Evolutionary conservation across 2,797 vertebrate genomes (phyloP).

Genomic region (Mallotus villosus): DNA sequence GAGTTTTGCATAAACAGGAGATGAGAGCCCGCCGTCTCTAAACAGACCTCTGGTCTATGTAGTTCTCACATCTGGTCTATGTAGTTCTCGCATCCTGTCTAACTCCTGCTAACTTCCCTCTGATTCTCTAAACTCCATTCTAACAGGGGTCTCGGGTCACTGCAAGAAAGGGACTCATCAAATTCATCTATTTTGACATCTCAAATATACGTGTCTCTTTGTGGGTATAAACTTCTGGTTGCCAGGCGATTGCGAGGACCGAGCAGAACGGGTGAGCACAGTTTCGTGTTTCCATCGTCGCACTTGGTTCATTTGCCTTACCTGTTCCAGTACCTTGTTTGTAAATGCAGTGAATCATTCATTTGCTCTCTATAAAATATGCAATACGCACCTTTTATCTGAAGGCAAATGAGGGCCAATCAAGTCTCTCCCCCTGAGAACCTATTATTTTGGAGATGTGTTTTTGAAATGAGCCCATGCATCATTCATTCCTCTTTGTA

Average conservation of each 20-base stretch:
- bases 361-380: constrained; percentile 44
- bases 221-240: neutral
- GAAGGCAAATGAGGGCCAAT: constrained; percentile 28
- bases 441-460: constrained; percentile 24
- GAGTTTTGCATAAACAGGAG: too few relatives aligned
- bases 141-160: neutral
- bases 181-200: neutral
- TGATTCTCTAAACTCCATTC: neutral
- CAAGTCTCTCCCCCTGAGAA: neutral
- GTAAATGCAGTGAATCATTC: constrained; percentile 42
- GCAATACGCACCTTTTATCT: constrained; percentile 23
- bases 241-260: neutral
- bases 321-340: constrained; percentile 26
- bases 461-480: constrained; percentile 23
- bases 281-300: neutral
- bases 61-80: too few relatives aligned
- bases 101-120: too few relatives aligned
- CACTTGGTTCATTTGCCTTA: neutral
- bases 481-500: constrained; percentile 38
- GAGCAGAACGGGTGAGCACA: neutral
- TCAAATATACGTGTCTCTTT: neutral
- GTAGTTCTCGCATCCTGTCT: too few relatives aligned
- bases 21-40: too few relatives aligned
- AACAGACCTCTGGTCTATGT: too few relatives aligned
- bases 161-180: neutral